Percentiles rank a stretch among this genome's conserved stretches.
phyloP scores from a whole-genome alignment of 2,888 invertebrate genomes.

The Drosophila cyrtoloma region DNA sequence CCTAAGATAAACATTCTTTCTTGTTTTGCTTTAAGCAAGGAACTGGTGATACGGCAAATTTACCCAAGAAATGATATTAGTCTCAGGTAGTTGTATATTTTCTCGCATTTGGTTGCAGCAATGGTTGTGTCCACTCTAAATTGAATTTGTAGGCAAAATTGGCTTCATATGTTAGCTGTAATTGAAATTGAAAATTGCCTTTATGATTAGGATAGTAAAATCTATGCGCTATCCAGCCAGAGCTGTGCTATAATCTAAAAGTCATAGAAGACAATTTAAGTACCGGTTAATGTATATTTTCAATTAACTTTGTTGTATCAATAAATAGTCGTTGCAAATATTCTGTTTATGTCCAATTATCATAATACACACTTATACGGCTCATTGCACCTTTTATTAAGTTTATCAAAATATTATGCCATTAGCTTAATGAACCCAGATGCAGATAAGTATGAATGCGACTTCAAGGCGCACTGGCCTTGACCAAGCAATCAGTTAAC shows the following conservation, averaged over 20 bases:
- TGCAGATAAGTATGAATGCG: constrained; percentile 28
- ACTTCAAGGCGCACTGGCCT: constrained; percentile 19
- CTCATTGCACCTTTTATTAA: constrained; percentile 4
- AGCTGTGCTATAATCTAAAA: background rate
- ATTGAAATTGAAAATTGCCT: background rate
- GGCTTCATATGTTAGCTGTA: background rate
- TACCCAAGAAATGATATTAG: background rate
- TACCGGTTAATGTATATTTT: background rate
- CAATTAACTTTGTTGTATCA: constrained; percentile 8
- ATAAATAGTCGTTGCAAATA: constrained; percentile 29
- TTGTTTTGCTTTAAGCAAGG: background rate
- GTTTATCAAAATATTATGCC: constrained; percentile 43
- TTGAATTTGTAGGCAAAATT: background rate
- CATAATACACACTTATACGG: background rate
- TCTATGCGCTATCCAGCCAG: background rate
- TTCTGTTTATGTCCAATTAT: constrained; percentile 23
- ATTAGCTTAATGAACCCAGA: constrained; percentile 58
- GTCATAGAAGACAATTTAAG: background rate
- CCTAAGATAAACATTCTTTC: background rate
- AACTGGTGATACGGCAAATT: background rate
- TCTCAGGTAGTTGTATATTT: background rate
- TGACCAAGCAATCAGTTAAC: constrained; percentile 48
- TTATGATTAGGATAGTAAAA: background rate
- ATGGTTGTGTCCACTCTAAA: background rate
- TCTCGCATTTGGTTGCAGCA: background rate